Base-by-base conservation (phyloP, 2,888 invertebrate genomes). In the Meliscaeva auricollis region DNA sequence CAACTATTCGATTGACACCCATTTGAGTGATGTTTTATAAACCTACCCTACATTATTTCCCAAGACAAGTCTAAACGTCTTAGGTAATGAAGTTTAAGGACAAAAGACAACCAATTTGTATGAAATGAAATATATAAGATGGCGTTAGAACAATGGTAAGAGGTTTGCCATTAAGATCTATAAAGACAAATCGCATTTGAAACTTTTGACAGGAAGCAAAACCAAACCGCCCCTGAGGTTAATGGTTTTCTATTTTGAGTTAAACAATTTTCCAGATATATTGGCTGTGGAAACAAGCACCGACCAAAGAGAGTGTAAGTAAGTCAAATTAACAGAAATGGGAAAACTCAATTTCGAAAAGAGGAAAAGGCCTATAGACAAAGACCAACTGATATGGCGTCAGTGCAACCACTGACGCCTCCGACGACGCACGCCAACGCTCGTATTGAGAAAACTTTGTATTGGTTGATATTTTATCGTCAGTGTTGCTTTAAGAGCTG, bases 121-220 rank as follows among this genome's bases (percentile, higher is more conserved):
- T 46, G 9, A 77, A 60, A 62, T n/a, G n/a, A n/a, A n/a, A n/a
- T n/a, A n/a, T n/a, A n/a, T 46, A 75, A 26, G 52, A 56, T 60
- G 50, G 48, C 9, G 41, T 20, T 38, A 56, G 50, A 3, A 38
- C 3, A 9, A 38, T 6, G 2, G 26, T 26, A 26, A 26, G 26
- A 68, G 64, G 75, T 70, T 64, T 70, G 69, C 70, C 52, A 52
- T 41, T 72, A 52, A 60, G 76, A 76, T 76, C 66, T 50, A 82
- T 72, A 76, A 72, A 52, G 52, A 58, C 76, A 82, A 82, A 82
- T 82, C 72, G 81, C 48, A 77, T 77, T 82, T 68, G 30, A 50
- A 73, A 68, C 73, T 77, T 83, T 69, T 70, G 75, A 52, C 70
- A 58, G 64, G 73, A 54, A 41, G 30, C 58, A 64, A 26, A 2